Conservation (phyloP, 2,797 vertebrate genomes). For the Ibycter americanus region DNA sequence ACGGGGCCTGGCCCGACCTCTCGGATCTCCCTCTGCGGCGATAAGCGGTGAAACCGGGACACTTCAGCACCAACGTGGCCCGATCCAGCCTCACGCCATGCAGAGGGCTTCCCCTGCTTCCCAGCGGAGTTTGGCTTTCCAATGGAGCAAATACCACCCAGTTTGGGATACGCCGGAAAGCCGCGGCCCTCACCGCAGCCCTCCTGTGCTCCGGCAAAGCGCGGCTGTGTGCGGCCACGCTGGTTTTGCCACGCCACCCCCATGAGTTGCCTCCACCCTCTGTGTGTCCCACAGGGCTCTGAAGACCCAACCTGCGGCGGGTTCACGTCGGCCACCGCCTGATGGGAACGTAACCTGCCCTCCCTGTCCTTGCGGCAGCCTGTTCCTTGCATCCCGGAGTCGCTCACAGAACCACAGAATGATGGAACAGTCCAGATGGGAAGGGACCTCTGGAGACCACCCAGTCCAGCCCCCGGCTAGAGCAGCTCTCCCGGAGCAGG, state of each 20-base stretch:
- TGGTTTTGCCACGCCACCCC: neutral
- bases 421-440: no score
- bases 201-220: neutral
- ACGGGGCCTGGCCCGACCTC: neutral
- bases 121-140: accelerated
- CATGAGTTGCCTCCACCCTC: accelerated
- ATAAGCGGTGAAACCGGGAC: neutral
- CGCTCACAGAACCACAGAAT: no score
- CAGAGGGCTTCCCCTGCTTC: neutral
- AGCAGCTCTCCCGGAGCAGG: no score
- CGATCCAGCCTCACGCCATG: accelerated
- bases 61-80: neutral
- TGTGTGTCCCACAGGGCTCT: neutral
- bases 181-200: neutral
- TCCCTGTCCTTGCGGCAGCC: accelerated
- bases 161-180: neutral
- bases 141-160: accelerated
- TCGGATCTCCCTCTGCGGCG: neutral
- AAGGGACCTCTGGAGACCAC: no score
- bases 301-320: neutral
- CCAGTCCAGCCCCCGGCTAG: no score
- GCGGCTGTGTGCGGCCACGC: accelerated
- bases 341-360: accelerated
- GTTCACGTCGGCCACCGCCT: accelerated
- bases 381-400: accelerated